Percentiles rank a stretch among this genome's conserved stretches.
phyloP scores from a whole-genome alignment of 1,140 invertebrate genomes.

The Arion vulgaris region DNA sequence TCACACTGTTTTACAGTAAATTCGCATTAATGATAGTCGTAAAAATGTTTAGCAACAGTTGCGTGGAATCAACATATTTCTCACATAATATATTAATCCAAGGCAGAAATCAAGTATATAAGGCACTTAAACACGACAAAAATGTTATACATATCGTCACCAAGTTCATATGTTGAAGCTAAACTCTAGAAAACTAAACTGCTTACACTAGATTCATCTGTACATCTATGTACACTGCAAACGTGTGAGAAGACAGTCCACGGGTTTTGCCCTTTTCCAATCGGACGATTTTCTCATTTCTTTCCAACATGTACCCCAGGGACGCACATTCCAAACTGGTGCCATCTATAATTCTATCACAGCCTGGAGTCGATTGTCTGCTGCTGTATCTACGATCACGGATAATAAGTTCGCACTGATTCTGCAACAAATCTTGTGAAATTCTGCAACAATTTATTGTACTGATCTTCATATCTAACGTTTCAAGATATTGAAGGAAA shows the following conservation, averaged over 20 bases:
- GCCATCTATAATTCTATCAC: constrained; percentile 21
- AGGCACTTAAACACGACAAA: too few relatives aligned
- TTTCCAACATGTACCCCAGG: background rate
- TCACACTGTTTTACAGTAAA: too few relatives aligned
- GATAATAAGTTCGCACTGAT: background rate
- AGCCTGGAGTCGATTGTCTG: background rate
- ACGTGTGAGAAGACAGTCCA: background rate
- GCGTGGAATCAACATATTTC: too few relatives aligned
- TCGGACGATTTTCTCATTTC: background rate
- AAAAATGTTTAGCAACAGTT: too few relatives aligned
- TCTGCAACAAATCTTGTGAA: background rate
- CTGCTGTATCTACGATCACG: background rate
- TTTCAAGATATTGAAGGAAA: too few relatives aligned
- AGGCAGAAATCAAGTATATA: too few relatives aligned
- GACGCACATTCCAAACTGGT: background rate
- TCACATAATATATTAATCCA: too few relatives aligned
- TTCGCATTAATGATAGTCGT: too few relatives aligned
- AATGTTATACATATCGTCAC: too few relatives aligned
- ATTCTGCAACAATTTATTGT: background rate
- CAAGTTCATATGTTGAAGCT: too few relatives aligned
- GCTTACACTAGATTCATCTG: background rate
- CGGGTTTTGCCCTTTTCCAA: constrained; percentile 1
- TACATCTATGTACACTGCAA: background rate
- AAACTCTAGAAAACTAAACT: too few relatives aligned
- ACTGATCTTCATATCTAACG: background rate